Percentiles rank a stretch among this genome's conserved stretches.
These are phyloP conservation scores for Hoplias malabaricus DNA, from an alignment of 2,113 vertebrate species.

Conservation along the genomic window DNA sequence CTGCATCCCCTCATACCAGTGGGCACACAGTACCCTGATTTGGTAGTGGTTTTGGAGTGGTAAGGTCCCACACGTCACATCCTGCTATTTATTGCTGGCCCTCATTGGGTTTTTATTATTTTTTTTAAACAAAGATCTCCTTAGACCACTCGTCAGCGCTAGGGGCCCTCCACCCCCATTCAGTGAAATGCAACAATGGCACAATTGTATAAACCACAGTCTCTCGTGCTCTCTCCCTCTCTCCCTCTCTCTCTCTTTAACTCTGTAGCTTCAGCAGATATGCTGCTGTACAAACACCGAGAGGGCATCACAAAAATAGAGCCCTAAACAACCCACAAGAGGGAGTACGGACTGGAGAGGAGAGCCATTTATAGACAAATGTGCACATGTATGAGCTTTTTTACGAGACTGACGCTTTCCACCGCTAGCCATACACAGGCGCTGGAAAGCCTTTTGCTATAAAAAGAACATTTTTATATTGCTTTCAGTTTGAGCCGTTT, in stretches of 20 bases:
- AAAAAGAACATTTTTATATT: not conserved
- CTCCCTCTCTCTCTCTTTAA: slow-evolving; percentile 42
- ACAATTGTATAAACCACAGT: slow-evolving; percentile 50
- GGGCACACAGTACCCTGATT: not conserved
- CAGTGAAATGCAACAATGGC: slow-evolving; percentile 42
- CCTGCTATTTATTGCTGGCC: slow-evolving; percentile 43
- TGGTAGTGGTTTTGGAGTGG: slow-evolving; percentile 13
- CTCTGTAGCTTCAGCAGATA: slow-evolving; percentile 18
- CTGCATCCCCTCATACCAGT: not conserved
- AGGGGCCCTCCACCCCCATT: slow-evolving; percentile 51
- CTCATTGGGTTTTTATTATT: slow-evolving; percentile 51
- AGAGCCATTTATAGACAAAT: slow-evolving; percentile 39
- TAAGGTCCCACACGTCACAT: slow-evolving; percentile 33
- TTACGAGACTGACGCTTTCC: slow-evolving; percentile 1
- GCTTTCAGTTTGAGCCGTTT: not conserved
- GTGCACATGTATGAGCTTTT: not conserved
- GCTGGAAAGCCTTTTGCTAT: not conserved
- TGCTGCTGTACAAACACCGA: slow-evolving; percentile 39
- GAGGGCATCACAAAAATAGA: slow-evolving; percentile 31
- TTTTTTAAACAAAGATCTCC: slow-evolving; percentile 67
- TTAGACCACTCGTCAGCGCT: slow-evolving; percentile 62
- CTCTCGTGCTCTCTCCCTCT: slow-evolving; percentile 39
- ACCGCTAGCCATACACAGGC: not conserved
- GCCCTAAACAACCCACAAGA: not conserved
- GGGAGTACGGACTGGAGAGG: not conserved